Evolutionary conservation across 2,888 invertebrate species (phyloP), one percentile per base, ranked within the genome.

Genomic region (Fragum fragum): DNA sequence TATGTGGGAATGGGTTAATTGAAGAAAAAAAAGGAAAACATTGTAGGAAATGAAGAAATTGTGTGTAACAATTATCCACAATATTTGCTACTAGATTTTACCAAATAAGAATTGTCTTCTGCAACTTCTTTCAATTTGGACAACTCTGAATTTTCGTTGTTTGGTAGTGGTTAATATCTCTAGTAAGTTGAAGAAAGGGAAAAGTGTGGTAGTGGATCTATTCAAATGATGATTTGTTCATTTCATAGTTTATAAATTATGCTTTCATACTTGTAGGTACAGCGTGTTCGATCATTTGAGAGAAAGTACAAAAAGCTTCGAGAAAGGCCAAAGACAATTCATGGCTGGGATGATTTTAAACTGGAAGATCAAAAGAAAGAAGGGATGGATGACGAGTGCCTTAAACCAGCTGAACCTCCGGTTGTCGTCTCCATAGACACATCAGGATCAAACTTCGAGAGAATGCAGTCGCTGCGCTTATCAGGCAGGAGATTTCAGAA

Each of bases 351-450:
- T 72, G 85, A 86, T 42, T 81, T 87, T 47, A 77, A 66, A 16
- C 66, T 78, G 14, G 83, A 86, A 18, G 79, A 87, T 14, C 42
- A 71, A 2, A 74, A 83, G 14, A 75, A 81, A 14, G 84, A 87
- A 21, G 80, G 87, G 63, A 85, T 86, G 59, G 84, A 88, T 26
- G 73, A 42, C 3, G 76, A 81, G 76, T 83, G 78, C 78, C 69
- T 80, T 79, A 85, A 57, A 36, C 68, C 21, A 68, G 76, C 74
- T n/a, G 81, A 81, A 63, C 97, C 97, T 74, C 97, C 97, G 87
- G 97, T 97, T 95, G 95, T 98, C 86, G 97, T 99, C 83, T 96
- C 97, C 81, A 98, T 99, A 91, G 98, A 99, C 95, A 97, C 97
- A 74, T 97, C 97, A 83, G 98, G 98, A 73, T 96, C 96, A 92